These are phyloP conservation scores for Pteropus alecto DNA, from an alignment of 2,113 vertebrate species.

Conservation along the genomic window DNA sequence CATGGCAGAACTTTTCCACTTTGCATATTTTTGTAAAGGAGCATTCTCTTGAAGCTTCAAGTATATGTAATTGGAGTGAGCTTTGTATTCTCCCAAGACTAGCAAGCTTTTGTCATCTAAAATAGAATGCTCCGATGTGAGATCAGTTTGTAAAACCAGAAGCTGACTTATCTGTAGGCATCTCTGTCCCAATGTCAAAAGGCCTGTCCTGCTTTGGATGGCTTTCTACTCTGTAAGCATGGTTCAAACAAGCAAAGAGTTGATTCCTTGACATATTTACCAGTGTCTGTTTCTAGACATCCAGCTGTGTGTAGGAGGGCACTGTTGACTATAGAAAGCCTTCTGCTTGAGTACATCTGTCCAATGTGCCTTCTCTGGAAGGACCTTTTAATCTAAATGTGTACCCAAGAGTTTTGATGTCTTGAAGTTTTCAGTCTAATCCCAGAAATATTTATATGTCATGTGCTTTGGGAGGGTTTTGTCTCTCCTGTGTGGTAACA, in stretches of 20 bases:
- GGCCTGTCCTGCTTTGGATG: slow-evolving; percentile 27
- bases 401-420: not conserved
- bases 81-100: not conserved
- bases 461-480: not conserved
- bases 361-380: slow-evolving; percentile 11
- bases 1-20: not conserved
- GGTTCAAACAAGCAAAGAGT: not conserved
- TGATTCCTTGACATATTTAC: slow-evolving; percentile 6
- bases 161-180: slow-evolving; percentile 21
- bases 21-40: not conserved
- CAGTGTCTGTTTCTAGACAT: slow-evolving; percentile 18
- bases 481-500: not conserved
- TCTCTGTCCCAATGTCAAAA: not conserved
- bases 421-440: not conserved
- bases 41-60: not conserved
- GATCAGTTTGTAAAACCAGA: slow-evolving; percentile 25
- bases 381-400: slow-evolving; percentile 27
- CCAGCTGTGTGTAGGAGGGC: not conserved
- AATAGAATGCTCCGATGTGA: not conserved
- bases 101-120: not conserved
- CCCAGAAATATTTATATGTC: not conserved
- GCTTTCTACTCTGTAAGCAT: not conserved
- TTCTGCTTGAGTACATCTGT: slow-evolving; percentile 23
- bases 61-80: not conserved
- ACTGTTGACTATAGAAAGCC: not conserved